A percentile compares a stretch with the other conserved stretches of the same genome.
These are phyloP conservation scores for Epizoanthus illoricatus DNA, from an alignment of 92 coral and sea anemone genomes.

Conservation along the genomic window DNA sequence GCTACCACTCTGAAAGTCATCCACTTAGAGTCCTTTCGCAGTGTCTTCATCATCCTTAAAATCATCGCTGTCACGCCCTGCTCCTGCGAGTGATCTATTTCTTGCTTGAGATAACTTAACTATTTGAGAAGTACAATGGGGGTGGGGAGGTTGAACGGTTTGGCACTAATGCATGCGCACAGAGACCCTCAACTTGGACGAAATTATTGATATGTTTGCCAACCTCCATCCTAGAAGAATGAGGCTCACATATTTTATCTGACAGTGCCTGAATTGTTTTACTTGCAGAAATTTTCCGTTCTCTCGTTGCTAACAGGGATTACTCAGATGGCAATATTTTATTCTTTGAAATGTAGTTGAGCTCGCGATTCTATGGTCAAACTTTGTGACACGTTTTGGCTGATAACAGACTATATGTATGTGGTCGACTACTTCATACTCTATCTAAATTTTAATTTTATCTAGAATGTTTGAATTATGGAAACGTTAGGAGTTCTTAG, in stretches of 20 bases:
- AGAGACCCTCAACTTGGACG: conserved; percentile 49
- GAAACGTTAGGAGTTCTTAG: no score
- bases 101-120: conserved; percentile 46
- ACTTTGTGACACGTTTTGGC: no score
- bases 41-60: conserved; percentile 40
- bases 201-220: conserved; percentile 53
- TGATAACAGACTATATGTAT: no score
- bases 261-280: no score
- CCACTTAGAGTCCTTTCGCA: conserved; percentile 4
- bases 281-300: no score
- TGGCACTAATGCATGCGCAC: conserved; percentile 46
- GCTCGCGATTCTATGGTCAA: no score
- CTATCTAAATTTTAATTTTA: no score
- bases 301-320: no score
- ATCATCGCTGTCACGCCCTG: conserved; percentile 49
- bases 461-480: no score
- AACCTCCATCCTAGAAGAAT: conserved; percentile 48
- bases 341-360: no score
- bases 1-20: conserved; percentile 33
- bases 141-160: conserved; percentile 45
- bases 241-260: conserved; percentile 41
- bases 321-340: no score
- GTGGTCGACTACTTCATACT: no score
- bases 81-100: conserved; percentile 50
- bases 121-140: conserved; percentile 48